Evolutionary conservation across 1,140 invertebrate species (phyloP).

Genomic region (Magallana gigas): DNA sequence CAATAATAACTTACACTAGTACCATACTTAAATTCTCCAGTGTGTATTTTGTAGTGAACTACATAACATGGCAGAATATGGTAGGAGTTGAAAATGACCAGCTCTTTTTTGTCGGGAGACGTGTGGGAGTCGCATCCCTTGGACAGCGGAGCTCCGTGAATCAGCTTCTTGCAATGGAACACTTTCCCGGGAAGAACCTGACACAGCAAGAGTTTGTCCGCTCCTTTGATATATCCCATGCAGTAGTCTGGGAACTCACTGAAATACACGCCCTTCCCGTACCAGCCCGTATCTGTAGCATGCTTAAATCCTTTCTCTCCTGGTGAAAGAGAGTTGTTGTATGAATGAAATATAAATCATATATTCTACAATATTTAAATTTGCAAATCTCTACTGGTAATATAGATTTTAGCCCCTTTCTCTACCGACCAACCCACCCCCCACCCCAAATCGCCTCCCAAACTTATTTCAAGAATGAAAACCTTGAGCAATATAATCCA

Average conservation of each 20-base stretch:
- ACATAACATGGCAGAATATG: constrained; percentile 72
- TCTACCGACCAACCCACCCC: too few species aligned
- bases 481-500: too few species aligned
- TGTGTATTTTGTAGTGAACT: constrained; percentile 65
- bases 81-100: constrained; percentile 72
- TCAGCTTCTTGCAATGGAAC: constrained; percentile 68
- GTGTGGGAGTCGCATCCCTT: constrained; percentile 72
- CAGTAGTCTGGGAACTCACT: constrained; percentile 73
- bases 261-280: constrained; percentile 75
- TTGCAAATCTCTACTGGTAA: too few species aligned
- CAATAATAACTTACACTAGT: too few species aligned
- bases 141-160: constrained; percentile 63
- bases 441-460: too few species aligned
- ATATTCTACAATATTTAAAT: too few species aligned
- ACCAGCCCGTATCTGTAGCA: constrained; percentile 70
- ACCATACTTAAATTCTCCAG: constrained; percentile 66
- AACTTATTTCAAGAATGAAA: too few species aligned
- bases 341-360: neutral
- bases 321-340: constrained; percentile 33
- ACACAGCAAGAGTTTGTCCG: constrained; percentile 67
- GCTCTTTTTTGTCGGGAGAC: constrained; percentile 71
- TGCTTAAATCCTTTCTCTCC: constrained; percentile 66
- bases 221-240: constrained; percentile 71
- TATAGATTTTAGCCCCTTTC: too few species aligned
- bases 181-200: constrained; percentile 73